These are phyloP conservation scores for Leptopterna dolabrata DNA, from an alignment of 2,888 invertebrate species.

Conservation along the genomic window DNA sequence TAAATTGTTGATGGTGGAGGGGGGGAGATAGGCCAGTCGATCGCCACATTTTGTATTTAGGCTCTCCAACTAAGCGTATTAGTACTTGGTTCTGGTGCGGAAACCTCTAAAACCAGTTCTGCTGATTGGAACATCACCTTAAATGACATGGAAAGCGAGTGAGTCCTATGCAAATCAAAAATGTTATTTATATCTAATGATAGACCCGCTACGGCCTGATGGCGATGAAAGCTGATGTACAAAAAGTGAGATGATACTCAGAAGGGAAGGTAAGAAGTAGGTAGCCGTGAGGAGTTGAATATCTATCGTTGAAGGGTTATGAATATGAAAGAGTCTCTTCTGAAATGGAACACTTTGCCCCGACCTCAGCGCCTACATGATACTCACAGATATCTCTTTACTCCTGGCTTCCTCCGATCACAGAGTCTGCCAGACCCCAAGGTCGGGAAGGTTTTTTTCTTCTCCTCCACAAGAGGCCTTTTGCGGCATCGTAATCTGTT, in stretches of 20 bases:
- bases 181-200: too few species aligned
- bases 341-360: background rate
- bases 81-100: too few species aligned
- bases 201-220: background rate
- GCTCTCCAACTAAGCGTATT: too few species aligned
- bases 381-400: background rate
- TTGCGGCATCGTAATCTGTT: conserved; percentile 14
- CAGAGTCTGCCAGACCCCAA: background rate
- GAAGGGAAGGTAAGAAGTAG: background rate
- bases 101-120: too few species aligned
- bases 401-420: background rate
- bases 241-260: background rate
- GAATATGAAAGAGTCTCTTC: background rate
- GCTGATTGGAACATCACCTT: too few species aligned
- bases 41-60: too few species aligned
- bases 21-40: too few species aligned
- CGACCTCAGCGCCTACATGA: conserved; percentile 5
- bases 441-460: background rate
- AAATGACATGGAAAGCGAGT: too few species aligned
- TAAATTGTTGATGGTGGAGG: too few species aligned
- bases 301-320: background rate
- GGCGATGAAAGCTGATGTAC: background rate
- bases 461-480: background rate
- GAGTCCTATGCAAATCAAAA: too few species aligned
- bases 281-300: background rate